Evolutionary conservation across 2,797 vertebrate genomes (phyloP).

Genomic region (Ptychobarbus kaznakovi): DNA sequence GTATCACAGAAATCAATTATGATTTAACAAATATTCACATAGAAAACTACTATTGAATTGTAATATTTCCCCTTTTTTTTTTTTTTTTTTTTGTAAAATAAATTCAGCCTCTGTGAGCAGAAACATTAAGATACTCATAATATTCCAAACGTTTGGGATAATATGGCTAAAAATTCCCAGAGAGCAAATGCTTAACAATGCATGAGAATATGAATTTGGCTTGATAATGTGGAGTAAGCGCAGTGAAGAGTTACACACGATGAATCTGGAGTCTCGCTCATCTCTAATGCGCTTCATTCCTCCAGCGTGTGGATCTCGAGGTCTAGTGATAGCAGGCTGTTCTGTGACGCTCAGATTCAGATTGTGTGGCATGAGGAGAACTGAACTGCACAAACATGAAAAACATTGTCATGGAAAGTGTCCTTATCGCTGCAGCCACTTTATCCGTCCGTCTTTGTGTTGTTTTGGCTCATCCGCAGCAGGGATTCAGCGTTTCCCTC

Average conservation of each 20-base stretch:
- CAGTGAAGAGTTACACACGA: not conserved
- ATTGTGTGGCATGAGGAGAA: constrained; percentile 48
- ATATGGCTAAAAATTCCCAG: not conserved
- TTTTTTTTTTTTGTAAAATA: not conserved
- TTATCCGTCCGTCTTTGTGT: constrained; percentile 13
- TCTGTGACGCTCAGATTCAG: not conserved
- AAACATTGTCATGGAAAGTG: constrained; percentile 61
- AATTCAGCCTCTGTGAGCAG: not conserved
- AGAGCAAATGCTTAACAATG: not conserved
- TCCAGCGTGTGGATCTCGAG: not conserved
- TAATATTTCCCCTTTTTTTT: not conserved
- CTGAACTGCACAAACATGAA: constrained; percentile 14
- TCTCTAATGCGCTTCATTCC: not conserved
- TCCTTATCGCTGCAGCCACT: constrained; percentile 49
- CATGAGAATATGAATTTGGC: not conserved
- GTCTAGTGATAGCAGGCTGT: not conserved
- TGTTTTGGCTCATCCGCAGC: constrained; percentile 54
- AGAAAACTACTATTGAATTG: not conserved
- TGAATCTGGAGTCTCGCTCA: not conserved
- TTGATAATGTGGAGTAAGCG: not conserved
- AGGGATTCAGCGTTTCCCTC: constrained; percentile 9
- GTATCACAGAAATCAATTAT: not conserved
- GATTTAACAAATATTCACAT: not conserved
- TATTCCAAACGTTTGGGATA: not conserved
- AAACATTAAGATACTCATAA: not conserved